Conservation (phyloP, 2,113 vertebrate species). For the Pituophis catenifer region DNA sequence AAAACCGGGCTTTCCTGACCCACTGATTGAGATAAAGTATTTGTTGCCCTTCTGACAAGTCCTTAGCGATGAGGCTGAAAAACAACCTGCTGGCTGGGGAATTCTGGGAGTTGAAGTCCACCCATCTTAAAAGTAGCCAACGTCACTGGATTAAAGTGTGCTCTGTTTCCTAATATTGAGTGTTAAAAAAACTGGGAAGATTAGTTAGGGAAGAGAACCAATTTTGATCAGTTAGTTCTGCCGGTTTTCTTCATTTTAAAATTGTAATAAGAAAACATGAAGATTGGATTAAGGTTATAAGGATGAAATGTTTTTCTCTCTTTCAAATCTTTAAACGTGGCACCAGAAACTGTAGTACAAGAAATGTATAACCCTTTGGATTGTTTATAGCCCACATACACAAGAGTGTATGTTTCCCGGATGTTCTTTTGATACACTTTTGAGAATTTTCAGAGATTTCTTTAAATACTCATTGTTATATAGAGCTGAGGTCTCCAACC, state of each 20-base stretch:
- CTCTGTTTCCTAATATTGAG: neutral
- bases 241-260: neutral
- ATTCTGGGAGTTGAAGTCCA: neutral
- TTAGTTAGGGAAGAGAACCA: neutral
- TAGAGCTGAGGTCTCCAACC: neutral
- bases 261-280: neutral
- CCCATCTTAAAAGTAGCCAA: neutral
- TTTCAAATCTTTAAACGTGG: neutral
- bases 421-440: neutral
- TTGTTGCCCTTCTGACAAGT: neutral
- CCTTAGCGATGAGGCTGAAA: slow-evolving; percentile 3
- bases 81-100: slow-evolving; percentile 3
- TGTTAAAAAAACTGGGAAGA: neutral
- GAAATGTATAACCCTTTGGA: neutral
- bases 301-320: too few relatives aligned
- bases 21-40: neutral
- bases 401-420: neutral
- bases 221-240: neutral
- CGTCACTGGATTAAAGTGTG: neutral
- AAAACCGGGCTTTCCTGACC: neutral
- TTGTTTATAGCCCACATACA: neutral
- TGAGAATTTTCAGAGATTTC: neutral
- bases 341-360: slow-evolving; percentile 3
- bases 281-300: neutral
- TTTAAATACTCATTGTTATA: neutral